These are phyloP conservation scores for Tenthredo mesomela DNA, from an alignment of 2,888 invertebrate species.

Conservation along the genomic window DNA sequence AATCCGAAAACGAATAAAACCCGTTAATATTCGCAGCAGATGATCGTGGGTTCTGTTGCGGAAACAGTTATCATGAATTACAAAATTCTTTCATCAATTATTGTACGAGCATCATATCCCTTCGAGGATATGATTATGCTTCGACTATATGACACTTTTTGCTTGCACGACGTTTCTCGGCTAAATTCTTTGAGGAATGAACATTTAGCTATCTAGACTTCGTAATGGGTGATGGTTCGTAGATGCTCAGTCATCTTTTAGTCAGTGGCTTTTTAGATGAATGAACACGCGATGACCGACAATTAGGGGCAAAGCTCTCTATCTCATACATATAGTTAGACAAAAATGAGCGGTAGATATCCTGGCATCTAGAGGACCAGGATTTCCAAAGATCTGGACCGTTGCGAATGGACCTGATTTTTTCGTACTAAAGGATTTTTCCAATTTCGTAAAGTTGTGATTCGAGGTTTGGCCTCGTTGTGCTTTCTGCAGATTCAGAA, in stretches of 20 bases:
- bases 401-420: not conserved
- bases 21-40: not conserved
- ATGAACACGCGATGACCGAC: not conserved
- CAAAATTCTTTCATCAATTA: not conserved
- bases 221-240: not conserved
- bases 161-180: not conserved
- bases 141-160: not conserved
- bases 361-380: not conserved
- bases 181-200: not conserved
- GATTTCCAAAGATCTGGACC: not conserved
- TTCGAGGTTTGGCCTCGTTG: not conserved
- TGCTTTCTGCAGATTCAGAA: slow-evolving; percentile 14
- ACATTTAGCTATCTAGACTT: not conserved
- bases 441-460: slow-evolving; percentile 21
- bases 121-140: not conserved
- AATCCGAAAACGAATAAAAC: not conserved
- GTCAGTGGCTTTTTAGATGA: not conserved
- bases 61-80: not conserved
- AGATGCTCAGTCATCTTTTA: not conserved
- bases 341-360: not conserved
- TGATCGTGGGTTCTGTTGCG: not conserved
- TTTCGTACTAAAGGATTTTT: not conserved
- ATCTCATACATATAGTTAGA: not conserved
- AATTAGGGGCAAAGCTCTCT: not conserved
- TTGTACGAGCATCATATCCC: not conserved